A percentile compares a stretch with the other conserved stretches of the same genome.
These are phyloP conservation scores for Lasioglossum figueresi DNA, from an alignment of 2,888 invertebrate species.

Conservation along the genomic window DNA sequence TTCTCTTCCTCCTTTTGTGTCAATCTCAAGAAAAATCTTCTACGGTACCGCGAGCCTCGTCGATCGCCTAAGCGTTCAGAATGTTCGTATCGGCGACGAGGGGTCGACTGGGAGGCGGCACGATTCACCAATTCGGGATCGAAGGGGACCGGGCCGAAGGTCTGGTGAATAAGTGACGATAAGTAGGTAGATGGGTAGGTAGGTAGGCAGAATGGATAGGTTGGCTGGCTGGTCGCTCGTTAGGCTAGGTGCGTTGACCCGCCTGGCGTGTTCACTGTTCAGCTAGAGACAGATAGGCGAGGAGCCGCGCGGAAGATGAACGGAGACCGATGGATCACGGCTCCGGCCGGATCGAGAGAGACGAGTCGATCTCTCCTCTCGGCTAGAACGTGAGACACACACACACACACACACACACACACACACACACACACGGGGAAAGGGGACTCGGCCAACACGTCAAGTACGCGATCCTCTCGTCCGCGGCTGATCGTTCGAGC, in stretches of 20 bases:
- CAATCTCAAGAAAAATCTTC: background rate
- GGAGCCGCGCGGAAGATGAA: slow-evolving; percentile 43
- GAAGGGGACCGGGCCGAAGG: slow-evolving; percentile 69
- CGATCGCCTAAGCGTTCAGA: background rate
- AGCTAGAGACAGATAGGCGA: slow-evolving; percentile 67
- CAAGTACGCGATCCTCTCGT: slow-evolving; percentile 68
- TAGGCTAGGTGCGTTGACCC: slow-evolving; percentile 83
- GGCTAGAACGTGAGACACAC: slow-evolving; percentile 37
- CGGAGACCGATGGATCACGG: slow-evolving; percentile 24
- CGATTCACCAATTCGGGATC: slow-evolving; percentile 68
- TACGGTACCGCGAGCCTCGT: background rate
- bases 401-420: background rate
- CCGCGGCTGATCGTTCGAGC: slow-evolving; percentile 61
- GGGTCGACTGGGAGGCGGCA: background rate
- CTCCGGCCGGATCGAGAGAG: background rate
- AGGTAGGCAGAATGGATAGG: slow-evolving; percentile 78
- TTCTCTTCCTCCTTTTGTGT: too few relatives aligned
- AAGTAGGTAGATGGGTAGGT: slow-evolving; percentile 83
- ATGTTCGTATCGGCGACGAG: background rate
- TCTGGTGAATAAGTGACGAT: slow-evolving; percentile 80
- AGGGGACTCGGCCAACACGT: slow-evolving; percentile 62
- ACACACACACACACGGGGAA: slow-evolving; percentile 13
- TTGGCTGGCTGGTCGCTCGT: slow-evolving; percentile 78
- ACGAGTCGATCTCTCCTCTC: background rate
- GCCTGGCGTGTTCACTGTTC: slow-evolving; percentile 74